Evolutionary conservation across 92 coral and sea anemone genomes (phyloP), one percentile per base, ranked within the genome.

Genomic region (Palythoa caribaeorum): DNA sequence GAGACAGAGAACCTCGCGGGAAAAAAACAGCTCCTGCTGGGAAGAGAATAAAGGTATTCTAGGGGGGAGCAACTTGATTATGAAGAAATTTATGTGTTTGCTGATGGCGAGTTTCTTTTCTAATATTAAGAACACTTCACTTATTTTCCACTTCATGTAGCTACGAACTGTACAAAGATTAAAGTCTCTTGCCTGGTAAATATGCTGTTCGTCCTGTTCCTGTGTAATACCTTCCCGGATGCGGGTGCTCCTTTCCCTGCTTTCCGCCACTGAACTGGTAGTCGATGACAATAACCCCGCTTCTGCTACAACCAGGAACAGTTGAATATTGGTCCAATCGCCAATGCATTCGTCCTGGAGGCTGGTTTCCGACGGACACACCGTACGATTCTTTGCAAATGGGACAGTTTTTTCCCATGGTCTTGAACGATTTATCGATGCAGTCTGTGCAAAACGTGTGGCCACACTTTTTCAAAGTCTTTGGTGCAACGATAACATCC

Each of bases 371-470:
- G 14, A 78, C 60, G 17, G 88, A 62, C 63, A 89, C 74, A 39
- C 96, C 94, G 78, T 90, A 92, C 14, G 91, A 90, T 39, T 53
- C 54, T 6, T 77, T 84, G 78, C 96, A 95, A 17, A 92, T 70
- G 14, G 96, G 98, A 69, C 96, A 92, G 47, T 5, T 72, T n/a
- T 86, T 88, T 57, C 70, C 48, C 3, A 17, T 44, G 4, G 36
- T 79, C 38, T 78, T 65, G 60, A 93, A 92, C 11, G 93, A 91
- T 19, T 28, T 37, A 6, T 92, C 89, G 35, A 95, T 84, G 78
- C 98, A 95, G 0, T 8, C 28, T 48, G 73, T 73, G 71, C 98
- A 95, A 76, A 93, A 95, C 13, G 74, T 79, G 79, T 95, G 98
- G 21, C 89, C 87, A 21, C 98, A 95, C 75, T 84, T 93, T 38